Evolutionary conservation across 2,888 invertebrate genomes (phyloP), one percentile per base, ranked within the genome.

Genomic region (Calliscelio sp.): DNA sequence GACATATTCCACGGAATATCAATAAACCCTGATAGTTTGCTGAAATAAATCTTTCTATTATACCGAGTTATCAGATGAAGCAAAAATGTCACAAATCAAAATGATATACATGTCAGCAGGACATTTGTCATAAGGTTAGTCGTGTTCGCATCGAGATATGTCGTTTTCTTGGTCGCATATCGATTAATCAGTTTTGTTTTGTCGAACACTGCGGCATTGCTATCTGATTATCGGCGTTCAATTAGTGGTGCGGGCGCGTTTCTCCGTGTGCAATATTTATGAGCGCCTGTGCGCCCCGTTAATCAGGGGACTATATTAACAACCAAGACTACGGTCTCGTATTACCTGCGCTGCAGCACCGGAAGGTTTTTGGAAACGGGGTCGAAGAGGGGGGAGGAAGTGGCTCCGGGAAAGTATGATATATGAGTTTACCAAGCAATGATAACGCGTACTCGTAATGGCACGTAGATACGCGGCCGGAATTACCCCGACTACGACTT

Each of bases 251-350:
- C 74, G 70, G 66, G 63, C 65, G 70, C 74, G 63, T 74, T 71
- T 68, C 83, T 78, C 78, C 53, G 11, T 44, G 61, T 61, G 68
- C 51, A 53, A 59, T 80, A 84, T 84, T 84, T 84, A 84, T 66
- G 84, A n/a, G n/a, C 71, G 49, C 79, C 75, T 35, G 75, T 59
- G 79, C 75, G 65, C 70, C 84, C 84, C 84, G 75, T 84, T 84
- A 84, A 84, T 84, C 84, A 84, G 57, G 25, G 41, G n/a, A 75
- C 80, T 84, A 57, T 77, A 84, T 84, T 84, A 84, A 80, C 84
- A 84, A 80, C 71, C 71, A 77, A 84, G 80, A 83, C 84, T 75
- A 80, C 71, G 55, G 18, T 83, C 65, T 82, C 82, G 28, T 75
- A 70, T 73, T 71, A 79, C 70, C 79, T 68, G 79, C 38, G 63